Percentiles rank a stretch among this genome's conserved stretches.
Evolutionary conservation across 2,113 vertebrate genomes (phyloP).

Genomic region (Caranx ignobilis): DNA sequence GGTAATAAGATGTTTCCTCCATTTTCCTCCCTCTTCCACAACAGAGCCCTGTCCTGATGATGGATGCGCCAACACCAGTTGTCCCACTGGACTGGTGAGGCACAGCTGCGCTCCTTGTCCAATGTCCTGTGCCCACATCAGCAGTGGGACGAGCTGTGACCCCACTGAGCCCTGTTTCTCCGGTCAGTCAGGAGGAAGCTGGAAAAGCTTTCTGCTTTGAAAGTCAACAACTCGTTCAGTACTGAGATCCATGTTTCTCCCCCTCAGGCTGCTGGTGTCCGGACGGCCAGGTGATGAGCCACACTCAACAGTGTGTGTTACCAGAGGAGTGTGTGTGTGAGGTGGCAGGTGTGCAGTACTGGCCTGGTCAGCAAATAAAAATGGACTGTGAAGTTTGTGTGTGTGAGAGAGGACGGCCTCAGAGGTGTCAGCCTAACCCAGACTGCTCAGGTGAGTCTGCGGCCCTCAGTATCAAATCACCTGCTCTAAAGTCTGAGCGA

Average conservation of each 20-base stretch:
- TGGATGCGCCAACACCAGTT: conserved; percentile 84
- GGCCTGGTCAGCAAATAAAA: conserved; percentile 86
- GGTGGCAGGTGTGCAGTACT: conserved; percentile 79
- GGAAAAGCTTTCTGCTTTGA: neutral
- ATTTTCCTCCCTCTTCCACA: neutral
- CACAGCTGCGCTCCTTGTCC: conserved; percentile 87
- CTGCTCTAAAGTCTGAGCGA: neutral
- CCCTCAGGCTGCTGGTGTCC: conserved; percentile 91
- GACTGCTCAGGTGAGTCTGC: conserved; percentile 85
- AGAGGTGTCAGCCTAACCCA: conserved; percentile 84
- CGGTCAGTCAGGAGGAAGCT: conserved; percentile 74
- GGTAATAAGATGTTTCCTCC: neutral
- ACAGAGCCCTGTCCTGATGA: conserved; percentile 86
- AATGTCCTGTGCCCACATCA: conserved; percentile 87
- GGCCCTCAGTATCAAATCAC: neutral
- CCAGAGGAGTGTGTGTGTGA: conserved; percentile 87
- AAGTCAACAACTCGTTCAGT: neutral
- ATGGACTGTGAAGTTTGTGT: conserved; percentile 87
- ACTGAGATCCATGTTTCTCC: neutral
- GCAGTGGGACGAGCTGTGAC: conserved; percentile 72
- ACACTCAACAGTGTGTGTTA: conserved; percentile 79
- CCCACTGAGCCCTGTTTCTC: conserved; percentile 79
- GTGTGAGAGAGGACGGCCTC: conserved; percentile 86
- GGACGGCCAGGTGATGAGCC: conserved; percentile 83
- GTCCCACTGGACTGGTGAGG: conserved; percentile 80